A percentile compares a stretch with the other conserved stretches of the same genome.
Evolutionary conservation across 2,113 vertebrate genomes (phyloP).

Genomic region (human): GRCh38 chr1:176718001-176718500

Average conservation of each 20-base stretch:
- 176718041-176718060: not conserved
- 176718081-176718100: not conserved
- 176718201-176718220: not conserved
- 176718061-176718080: not conserved
- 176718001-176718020: not conserved
- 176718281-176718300: not conserved
- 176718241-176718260: not conserved
- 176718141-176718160: not conserved
- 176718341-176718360: not conserved
- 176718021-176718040: not conserved
- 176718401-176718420: not conserved
- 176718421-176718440: not conserved
- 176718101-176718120: not conserved
- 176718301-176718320: not conserved
- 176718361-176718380: not conserved
- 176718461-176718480: not conserved
- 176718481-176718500: not conserved
- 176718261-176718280: not conserved
- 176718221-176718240: not conserved
- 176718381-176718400: not conserved
- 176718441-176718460: not conserved
- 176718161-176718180: not conserved
- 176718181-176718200: not conserved
- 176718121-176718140: not conserved
- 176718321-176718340: not conserved